These are phyloP conservation scores for Amiota mariae DNA, from an alignment of 2,888 invertebrate species.

Conservation along the genomic window DNA sequence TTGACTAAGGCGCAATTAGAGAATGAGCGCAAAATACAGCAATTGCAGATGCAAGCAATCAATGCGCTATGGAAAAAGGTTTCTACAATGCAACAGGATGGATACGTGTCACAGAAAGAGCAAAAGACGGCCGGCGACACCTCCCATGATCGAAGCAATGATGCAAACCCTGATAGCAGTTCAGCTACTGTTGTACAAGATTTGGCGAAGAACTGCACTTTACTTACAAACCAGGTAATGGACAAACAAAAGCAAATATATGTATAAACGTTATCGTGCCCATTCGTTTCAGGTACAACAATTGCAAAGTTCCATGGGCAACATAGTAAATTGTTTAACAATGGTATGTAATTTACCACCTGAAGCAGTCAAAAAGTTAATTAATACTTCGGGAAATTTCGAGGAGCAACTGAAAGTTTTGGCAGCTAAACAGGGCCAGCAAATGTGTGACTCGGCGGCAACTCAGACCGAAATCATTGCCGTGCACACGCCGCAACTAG, in stretches of 20 bases:
- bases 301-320: constrained; percentile 85
- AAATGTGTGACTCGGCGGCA: constrained; percentile 73
- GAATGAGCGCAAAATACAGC: constrained; percentile 88
- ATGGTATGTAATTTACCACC: constrained; percentile 74
- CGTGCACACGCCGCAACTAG: constrained; percentile 83
- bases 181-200: constrained; percentile 80
- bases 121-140: constrained; percentile 52
- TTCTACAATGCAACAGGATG: constrained; percentile 76
- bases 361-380: constrained; percentile 67
- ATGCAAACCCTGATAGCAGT: constrained; percentile 72
- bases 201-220: constrained; percentile 83
- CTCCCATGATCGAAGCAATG: background rate
- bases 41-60: constrained; percentile 92
- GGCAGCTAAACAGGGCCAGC: constrained; percentile 55
- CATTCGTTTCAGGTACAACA: constrained; percentile 79
- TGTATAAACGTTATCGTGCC: constrained; percentile 5
- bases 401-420: constrained; percentile 39
- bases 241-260: background rate
- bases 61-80: constrained; percentile 92
- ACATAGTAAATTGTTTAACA: constrained; percentile 83
- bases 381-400: constrained; percentile 30
- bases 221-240: constrained; percentile 81
- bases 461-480: constrained; percentile 89
- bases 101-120: constrained; percentile 40
- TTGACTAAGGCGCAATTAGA: constrained; percentile 88